Evolutionary conservation across 2,888 invertebrate species (phyloP), one percentile per base, ranked within the genome.

Genomic region (Heliconius ismenius): DNA sequence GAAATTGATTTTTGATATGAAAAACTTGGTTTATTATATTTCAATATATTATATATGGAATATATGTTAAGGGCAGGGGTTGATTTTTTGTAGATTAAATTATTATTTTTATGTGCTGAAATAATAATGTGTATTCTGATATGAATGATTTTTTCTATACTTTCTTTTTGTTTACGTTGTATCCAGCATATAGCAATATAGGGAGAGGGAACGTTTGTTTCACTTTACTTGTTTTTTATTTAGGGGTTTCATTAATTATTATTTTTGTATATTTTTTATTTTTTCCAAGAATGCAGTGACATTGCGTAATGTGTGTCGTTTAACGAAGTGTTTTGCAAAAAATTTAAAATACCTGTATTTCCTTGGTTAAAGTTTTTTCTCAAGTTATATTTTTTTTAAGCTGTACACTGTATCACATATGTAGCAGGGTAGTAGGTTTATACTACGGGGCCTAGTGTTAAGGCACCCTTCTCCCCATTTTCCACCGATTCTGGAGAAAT

Each of bases 1-100:
- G 21, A 68, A 73, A 75, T 69, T 64, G 64, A 76, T 49, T 73
- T 58, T n/a, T 15, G 26, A 60, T 73, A 62, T 60, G 72, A 73
- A 62, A 39, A 73, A 39, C 36, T 62, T 73, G 39, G 32, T 73
- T 36, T 67, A 74, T 49, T 74, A 67, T 58, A 65, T 77, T 64
- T 26, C 24, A 64, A 26, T 49, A 49, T 15, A 26, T 62, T 28
- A 43, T 64, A 65, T 32, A 62, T 67, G 28, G 18, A 49, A 73
- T 62, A 58, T 32, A 54, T 24, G 62, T 21, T 28, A 68, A 43
- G n/a, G 32, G 3, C 36, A 13, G n/a, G n/a, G n/a, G 24, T 2
- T 60, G 11, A 24, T 32, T 15, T 18, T 63, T 28, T 21, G 10
- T 32, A 32, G 7, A 64, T 32, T 32, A 9, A 32, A 32, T 64